phyloP scores from a whole-genome alignment of 2,888 invertebrate species.

The Sarcophaga subvicina region DNA sequence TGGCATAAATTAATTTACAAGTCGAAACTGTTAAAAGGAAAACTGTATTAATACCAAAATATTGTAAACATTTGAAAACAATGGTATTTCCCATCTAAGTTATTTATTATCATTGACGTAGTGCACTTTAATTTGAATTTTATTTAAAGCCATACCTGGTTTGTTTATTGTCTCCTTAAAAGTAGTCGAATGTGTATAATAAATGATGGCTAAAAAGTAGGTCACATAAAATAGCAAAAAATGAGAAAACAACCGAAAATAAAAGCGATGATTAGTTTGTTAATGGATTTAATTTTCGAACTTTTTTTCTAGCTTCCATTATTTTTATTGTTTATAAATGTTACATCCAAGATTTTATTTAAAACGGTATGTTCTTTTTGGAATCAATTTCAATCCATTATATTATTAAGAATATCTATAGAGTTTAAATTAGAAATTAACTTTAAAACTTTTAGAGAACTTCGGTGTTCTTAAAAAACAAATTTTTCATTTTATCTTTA shows the following conservation, averaged over 20 bases:
- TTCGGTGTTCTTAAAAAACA: slow-evolving; percentile 1
- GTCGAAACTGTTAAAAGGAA: no score
- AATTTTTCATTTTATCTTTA: slow-evolving; percentile 12
- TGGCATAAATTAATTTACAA: no score
- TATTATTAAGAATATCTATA: background rate
- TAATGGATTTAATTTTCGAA: background rate
- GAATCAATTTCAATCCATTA: slow-evolving; percentile 17
- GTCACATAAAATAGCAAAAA: slow-evolving; percentile 28
- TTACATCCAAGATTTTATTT: slow-evolving; percentile 45
- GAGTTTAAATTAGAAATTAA: slow-evolving; percentile 31
- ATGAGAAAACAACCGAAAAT: slow-evolving; percentile 15
- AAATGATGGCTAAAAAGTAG: slow-evolving; percentile 28
- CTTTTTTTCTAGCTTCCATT: slow-evolving; percentile 48
- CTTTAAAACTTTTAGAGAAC: slow-evolving; percentile 37
- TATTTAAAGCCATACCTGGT: background rate
- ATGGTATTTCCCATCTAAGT: background rate
- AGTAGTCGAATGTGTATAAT: background rate
- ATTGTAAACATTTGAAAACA: no score
- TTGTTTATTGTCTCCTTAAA: background rate
- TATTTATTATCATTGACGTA: no score
- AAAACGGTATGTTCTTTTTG: slow-evolving; percentile 19
- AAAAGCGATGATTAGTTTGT: background rate
- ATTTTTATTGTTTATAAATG: slow-evolving; percentile 52
- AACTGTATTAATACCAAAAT: no score
- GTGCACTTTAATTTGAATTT: no score